Evolutionary conservation across 2,888 invertebrate species (phyloP).

Genomic region (Entomobrya multifasciata): DNA sequence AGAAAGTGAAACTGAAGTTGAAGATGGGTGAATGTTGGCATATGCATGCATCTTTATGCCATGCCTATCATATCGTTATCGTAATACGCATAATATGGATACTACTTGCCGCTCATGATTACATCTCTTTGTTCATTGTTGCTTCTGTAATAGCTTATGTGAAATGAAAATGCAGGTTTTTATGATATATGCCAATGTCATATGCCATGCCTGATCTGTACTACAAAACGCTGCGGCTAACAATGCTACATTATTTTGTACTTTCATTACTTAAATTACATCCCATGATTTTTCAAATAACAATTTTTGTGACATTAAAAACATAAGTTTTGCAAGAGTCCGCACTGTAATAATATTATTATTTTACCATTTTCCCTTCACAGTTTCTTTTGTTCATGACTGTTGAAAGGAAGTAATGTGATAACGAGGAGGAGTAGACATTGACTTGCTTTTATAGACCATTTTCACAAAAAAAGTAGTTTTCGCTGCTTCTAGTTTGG

Average conservation of each 20-base stretch:
- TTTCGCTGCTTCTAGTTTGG: slow-evolving; percentile 16
- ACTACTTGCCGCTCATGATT: background rate
- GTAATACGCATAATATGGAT: too few relatives aligned
- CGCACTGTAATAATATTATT: slow-evolving; percentile 5
- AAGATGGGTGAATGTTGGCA: background rate
- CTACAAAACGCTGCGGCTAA: too few relatives aligned
- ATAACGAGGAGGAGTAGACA: background rate
- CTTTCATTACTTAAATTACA: slow-evolving; percentile 38
- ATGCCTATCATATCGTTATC: too few relatives aligned
- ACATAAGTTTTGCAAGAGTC: slow-evolving; percentile 16
- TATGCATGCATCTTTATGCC: background rate
- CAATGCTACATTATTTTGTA: background rate
- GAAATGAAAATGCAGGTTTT: background rate
- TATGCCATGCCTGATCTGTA: background rate
- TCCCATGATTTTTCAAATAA: slow-evolving; percentile 40
- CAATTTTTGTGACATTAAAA: background rate
- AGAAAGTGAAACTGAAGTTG: slow-evolving; percentile 75
- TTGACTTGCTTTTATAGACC: slow-evolving; percentile 25
- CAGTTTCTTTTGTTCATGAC: slow-evolving; percentile 33
- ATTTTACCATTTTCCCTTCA: background rate
- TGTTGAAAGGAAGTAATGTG: slow-evolving; percentile 60
- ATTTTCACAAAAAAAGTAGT: slow-evolving; percentile 11
- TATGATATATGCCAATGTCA: too few relatives aligned
- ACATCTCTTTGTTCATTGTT: slow-evolving; percentile 2
- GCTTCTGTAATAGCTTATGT: background rate